Base-by-base conservation (phyloP, 2,888 invertebrate genomes). In the Pristionchus entomophagus region DNA sequence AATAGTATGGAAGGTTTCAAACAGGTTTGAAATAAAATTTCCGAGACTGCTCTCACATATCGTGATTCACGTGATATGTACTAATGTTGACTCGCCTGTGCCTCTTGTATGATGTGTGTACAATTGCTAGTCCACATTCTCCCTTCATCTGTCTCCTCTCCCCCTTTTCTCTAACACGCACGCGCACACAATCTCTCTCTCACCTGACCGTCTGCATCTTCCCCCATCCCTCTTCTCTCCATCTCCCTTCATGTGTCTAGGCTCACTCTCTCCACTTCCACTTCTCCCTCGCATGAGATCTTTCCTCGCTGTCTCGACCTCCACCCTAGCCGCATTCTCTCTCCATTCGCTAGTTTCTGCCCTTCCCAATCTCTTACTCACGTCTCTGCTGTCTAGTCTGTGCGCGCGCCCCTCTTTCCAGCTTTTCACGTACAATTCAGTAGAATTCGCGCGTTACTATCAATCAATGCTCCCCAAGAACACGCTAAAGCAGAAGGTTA, bases 331-430 rank as follows among this genome's bases (percentile, higher is more conserved):
- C 56, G 56, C 56, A 56, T 22, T 22, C 56, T 56, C 41, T 45
- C 73, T 26, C 56, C 56, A 17, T n/a, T 56, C 45, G 41, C 73
- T 22, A 73, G 73, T 73, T 45, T 73, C 38, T 73, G 26, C n/a
- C 26, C 73, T 56, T 22, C 19, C 56, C 22, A 56, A 45, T 45
- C 14, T 26, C 45, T 19, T 73, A 35, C 45, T 19, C 41, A 2
- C n/a, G 0, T n/a, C 17, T 22, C 5, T 22, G 17, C 5, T 17
- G 5, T n/a, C 56, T 56, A 56, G 17, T 56, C 56, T 56, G 45
- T 45, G 45, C 56, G 56, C 22, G n/a, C 56, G 56, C 45, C 8
- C 45, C 14, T 45, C 45, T 10, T 45, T 45, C 45, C 45, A 45
- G 45, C 45, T 45, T 45, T 45, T 45, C n/a, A n/a, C n/a, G n/a